phyloP scores from a whole-genome alignment of 2,797 vertebrate species.

The Diplodus sargus region DNA sequence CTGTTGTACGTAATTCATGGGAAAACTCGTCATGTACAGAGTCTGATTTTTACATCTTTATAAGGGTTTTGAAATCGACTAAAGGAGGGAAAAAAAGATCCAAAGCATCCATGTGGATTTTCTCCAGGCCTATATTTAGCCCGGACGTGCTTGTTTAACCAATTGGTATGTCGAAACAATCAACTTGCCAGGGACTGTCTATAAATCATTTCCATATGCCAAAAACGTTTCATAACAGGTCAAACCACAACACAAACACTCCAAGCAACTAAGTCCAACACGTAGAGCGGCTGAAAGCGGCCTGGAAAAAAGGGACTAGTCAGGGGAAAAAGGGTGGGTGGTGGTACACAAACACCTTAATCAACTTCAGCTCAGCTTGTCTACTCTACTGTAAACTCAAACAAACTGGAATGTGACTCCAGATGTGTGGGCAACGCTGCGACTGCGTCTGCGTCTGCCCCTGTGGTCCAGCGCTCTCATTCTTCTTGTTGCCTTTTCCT shows the following conservation, averaged over 20 bases:
- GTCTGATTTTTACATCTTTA: slow-evolving; percentile 22
- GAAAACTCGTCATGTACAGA: slow-evolving; percentile 2
- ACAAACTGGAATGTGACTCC: slow-evolving; percentile 69
- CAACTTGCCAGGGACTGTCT: slow-evolving; percentile 58
- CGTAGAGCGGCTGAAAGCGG: background rate
- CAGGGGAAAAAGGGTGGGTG: slow-evolving; percentile 32
- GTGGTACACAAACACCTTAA: slow-evolving; percentile 52
- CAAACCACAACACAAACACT: slow-evolving; percentile 59
- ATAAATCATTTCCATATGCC: slow-evolving; percentile 77
- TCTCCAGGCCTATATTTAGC: slow-evolving; percentile 70
- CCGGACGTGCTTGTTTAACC: slow-evolving; percentile 67
- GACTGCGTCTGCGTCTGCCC: slow-evolving; percentile 38
- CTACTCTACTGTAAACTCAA: slow-evolving; percentile 64
- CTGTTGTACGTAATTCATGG: background rate
- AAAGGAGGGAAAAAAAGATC: slow-evolving; percentile 38
- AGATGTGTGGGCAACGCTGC: slow-evolving; percentile 72
- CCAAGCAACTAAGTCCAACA: slow-evolving; percentile 27
- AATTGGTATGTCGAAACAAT: slow-evolving; percentile 68
- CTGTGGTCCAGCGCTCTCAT: slow-evolving; percentile 55
- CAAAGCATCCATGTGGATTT: slow-evolving; percentile 46
- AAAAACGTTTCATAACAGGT: slow-evolving; percentile 65
- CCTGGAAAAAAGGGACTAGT: slow-evolving; percentile 31
- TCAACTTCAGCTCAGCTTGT: slow-evolving; percentile 45
- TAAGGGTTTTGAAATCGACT: slow-evolving; percentile 17
- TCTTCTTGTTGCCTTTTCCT: slow-evolving; percentile 47